Conservation (phyloP, 1,140 invertebrate species). For the Brachionus sp. region DNA sequence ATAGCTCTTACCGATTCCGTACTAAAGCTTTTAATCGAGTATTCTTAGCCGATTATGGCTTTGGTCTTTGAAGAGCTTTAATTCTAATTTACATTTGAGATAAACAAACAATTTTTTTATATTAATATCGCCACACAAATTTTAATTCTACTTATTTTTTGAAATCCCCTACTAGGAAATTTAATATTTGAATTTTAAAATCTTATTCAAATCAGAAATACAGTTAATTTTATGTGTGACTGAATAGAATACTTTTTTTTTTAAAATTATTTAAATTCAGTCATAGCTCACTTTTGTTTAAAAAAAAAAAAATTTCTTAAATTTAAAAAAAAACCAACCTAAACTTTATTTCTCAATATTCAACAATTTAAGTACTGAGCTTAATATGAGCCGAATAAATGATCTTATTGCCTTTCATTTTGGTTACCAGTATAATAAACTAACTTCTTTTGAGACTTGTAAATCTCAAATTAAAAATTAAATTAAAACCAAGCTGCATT, state of each 20-base stretch:
- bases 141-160: too few species aligned
- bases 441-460: not conserved
- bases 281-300: too few species aligned
- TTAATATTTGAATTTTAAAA: not conserved
- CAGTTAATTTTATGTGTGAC: not conserved
- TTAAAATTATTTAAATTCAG: not conserved
- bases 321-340: too few species aligned
- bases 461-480: slow-evolving; percentile 1
- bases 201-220: not conserved
- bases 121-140: not conserved
- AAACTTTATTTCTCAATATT: too few species aligned
- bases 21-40: not conserved
- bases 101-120: not conserved
- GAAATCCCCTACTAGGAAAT: not conserved
- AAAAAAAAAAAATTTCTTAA: too few species aligned
- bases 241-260: not conserved
- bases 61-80: not conserved
- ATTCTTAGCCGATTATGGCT: not conserved
- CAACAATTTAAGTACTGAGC: not conserved
- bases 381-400: not conserved
- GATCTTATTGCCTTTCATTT: not conserved
- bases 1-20: not conserved
- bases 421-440: not conserved
- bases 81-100: not conserved
- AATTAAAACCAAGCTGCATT: not conserved